Evolutionary conservation across 2,888 invertebrate species (phyloP).

Genomic region (Idaea aversata): DNA sequence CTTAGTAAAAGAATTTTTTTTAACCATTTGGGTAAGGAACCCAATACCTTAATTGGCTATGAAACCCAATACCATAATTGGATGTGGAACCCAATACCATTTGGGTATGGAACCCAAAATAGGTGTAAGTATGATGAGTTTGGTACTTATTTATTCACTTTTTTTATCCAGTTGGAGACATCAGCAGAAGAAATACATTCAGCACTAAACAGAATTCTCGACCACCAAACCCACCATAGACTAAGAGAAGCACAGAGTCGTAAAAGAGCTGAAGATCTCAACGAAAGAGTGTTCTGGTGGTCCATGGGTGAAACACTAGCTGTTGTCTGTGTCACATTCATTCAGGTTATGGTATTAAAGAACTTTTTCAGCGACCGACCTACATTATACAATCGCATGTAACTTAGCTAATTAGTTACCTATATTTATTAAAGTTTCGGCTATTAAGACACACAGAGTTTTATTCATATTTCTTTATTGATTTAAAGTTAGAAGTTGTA

Average conservation of each 20-base stretch:
- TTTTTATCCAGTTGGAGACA: constrained; percentile 90
- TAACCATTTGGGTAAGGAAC: no score
- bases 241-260: constrained; percentile 96
- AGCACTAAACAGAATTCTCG: constrained; percentile 91
- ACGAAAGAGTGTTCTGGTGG: constrained; percentile 96
- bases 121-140: neutral
- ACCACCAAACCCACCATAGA: constrained; percentile 98
- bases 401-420: constrained; percentile 52
- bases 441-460: constrained; percentile 29
- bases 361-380: constrained; percentile 89
- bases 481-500: neutral
- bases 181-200: constrained; percentile 95
- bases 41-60: no score
- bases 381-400: constrained; percentile 68
- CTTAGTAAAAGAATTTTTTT: no score
- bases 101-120: no score
- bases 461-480: neutral
- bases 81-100: no score
- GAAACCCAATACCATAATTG: no score
- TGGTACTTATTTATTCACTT: neutral
- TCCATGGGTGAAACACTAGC: constrained; percentile 93
- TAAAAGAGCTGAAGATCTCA: constrained; percentile 97
- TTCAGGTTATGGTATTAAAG: constrained; percentile 94
- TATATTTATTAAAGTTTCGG: constrained; percentile 65
- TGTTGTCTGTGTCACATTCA: constrained; percentile 91